A percentile compares a stretch with the other conserved stretches of the same genome.
Evolutionary conservation across 2,888 invertebrate genomes (phyloP).

Genomic region (Theristus sp.): DNA sequence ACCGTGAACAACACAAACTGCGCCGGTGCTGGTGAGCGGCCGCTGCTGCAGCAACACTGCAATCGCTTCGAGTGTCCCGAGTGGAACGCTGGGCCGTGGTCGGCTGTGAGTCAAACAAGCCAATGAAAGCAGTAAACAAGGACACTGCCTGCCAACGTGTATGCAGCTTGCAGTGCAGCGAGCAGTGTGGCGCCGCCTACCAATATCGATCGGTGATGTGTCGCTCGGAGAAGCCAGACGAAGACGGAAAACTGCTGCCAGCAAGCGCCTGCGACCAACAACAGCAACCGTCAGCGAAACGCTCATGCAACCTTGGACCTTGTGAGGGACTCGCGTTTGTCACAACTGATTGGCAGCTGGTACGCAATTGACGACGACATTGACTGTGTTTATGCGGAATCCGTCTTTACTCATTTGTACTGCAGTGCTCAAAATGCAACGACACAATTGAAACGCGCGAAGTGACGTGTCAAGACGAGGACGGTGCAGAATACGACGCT

Average conservation of each 20-base stretch:
- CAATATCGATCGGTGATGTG: constrained; percentile 29
- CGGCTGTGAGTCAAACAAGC: constrained; percentile 52
- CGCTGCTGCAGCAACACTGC: not conserved
- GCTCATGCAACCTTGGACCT: constrained; percentile 40
- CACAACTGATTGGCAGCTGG: constrained; percentile 65
- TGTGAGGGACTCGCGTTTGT: constrained; percentile 86
- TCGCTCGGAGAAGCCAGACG: constrained; percentile 20
- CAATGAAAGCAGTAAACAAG: no score
- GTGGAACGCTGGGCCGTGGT: constrained; percentile 76
- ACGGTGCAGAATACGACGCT: constrained; percentile 20
- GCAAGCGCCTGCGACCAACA: constrained; percentile 34
- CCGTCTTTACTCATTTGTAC: not conserved
- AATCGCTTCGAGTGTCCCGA: constrained; percentile 49
- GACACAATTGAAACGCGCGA: constrained; percentile 28
- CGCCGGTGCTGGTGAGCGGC: constrained; percentile 22
- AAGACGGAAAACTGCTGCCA: constrained; percentile 40
- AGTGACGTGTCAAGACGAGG: constrained; percentile 25
- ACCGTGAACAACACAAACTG: constrained; percentile 58
- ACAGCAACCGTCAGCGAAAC: not conserved
- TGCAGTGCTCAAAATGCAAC: constrained; percentile 15
- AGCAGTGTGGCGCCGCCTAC: constrained; percentile 47
- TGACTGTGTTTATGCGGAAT: no score
- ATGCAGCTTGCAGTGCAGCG: constrained; percentile 50
- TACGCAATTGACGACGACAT: no score
- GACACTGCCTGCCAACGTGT: no score